Evolutionary conservation across 2,888 invertebrate genomes (phyloP), one percentile per base, ranked within the genome.

Genomic region (Phasia obesa): DNA sequence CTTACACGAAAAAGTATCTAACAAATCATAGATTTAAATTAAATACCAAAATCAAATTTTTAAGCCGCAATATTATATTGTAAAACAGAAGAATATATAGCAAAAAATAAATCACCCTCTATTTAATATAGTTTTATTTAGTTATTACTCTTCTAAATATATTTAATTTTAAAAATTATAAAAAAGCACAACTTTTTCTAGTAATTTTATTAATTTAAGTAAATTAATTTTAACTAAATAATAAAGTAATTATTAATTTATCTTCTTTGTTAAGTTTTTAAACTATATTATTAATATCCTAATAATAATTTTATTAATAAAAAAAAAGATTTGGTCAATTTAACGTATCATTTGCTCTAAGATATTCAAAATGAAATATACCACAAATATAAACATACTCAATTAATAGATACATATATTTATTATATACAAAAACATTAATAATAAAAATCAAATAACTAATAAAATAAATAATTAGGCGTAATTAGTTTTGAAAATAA

Each of bases 341-440:
- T 67, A 77, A 67, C 2, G 53, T 67, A 81, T 71, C 59, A 73
- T 73, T 77, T 81, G 73, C 55, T 73, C 64, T 81, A 47, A 73
- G n/a, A 31, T 65, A 75, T 65, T 70, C 47, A 60, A 59, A 53
- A 60, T 49, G 4, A 65, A 44, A n/a, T 67, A 67, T 53, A 69
- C 53, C 64, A 73, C 44, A 73, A 65, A 71, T 31, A 59, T 57
- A 70, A 59, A 67, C 47, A 71, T 79, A n/a, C n/a, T n/a, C n/a
- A n/a, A n/a, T n/a, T n/a, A n/a, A n/a, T n/a, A n/a, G n/a, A n/a
- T n/a, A n/a, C n/a, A n/a, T n/a, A 75, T 75, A 64, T 71, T 57
- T 62, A 62, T 73, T 62, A 77, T 81, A 82, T 67, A 74, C 31
- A 67, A 69, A 73, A 25, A 31, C 27, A 69, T 27, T 25, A 17